A percentile compares a stretch with the other conserved stretches of the same genome.
phyloP scores from a whole-genome alignment of 2,113 vertebrate species.

The Indicator indicator region DNA sequence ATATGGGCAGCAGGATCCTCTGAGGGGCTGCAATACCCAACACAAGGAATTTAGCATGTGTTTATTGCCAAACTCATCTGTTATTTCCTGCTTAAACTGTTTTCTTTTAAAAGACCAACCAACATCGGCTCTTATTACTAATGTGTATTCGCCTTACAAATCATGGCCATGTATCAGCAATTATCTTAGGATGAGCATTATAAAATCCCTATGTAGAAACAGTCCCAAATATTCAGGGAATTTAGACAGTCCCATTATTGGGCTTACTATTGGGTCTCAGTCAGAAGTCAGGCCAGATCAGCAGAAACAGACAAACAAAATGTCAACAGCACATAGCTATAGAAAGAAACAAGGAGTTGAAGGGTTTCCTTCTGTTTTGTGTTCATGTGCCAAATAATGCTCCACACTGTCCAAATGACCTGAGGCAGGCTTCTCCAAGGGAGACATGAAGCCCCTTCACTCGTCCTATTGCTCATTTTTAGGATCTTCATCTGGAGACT shows the following conservation, averaged over 20 bases:
- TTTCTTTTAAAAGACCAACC: neutral
- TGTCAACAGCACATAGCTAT: neutral
- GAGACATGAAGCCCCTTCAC: neutral
- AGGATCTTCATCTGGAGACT: neutral
- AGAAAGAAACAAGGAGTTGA: neutral
- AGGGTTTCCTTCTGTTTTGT: neutral
- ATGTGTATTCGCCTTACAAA: neutral
- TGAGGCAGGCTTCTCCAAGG: neutral
- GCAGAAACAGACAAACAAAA: constrained; percentile 1
- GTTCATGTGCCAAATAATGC: neutral
- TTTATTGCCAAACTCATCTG: neutral
- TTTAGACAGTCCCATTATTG: neutral
- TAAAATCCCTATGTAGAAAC: neutral
- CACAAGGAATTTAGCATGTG: neutral
- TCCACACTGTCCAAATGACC: neutral
- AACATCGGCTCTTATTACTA: neutral
- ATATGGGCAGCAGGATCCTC: neutral
- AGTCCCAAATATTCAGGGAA: neutral
- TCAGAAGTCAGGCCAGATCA: neutral
- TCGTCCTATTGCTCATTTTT: neutral
- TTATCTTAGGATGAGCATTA: neutral
- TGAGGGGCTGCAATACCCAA: neutral
- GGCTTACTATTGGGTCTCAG: neutral
- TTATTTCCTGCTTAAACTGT: neutral
- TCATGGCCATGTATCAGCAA: neutral